Conservation (phyloP, 92 coral and sea anemone genomes). For the Actinostola sp. region DNA sequence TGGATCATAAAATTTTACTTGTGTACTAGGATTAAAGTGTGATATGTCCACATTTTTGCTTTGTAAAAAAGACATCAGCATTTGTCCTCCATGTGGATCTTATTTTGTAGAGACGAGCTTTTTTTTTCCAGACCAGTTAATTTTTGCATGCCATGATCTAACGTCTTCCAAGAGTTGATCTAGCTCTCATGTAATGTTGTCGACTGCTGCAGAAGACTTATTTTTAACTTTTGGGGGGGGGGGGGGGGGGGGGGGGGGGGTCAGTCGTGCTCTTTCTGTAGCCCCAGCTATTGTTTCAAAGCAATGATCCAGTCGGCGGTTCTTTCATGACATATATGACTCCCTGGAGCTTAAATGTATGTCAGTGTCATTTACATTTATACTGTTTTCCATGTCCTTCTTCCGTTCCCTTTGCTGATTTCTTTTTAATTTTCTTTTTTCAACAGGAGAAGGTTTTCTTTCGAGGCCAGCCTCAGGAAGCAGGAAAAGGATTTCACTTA, state of each 20-base stretch:
- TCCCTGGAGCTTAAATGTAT: conserved; percentile 37
- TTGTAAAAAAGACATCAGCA: background rate
- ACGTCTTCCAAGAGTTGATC: conserved; percentile 8
- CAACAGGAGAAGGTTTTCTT: conserved; percentile 36
- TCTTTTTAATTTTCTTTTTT: too few species aligned
- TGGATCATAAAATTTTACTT: too few species aligned
- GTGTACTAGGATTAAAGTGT: too few species aligned
- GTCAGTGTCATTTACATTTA: conserved; percentile 17
- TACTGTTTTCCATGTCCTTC: background rate
- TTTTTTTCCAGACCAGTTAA: conserved; percentile 27
- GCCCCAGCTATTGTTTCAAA: conserved; percentile 33
- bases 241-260: too few species aligned
- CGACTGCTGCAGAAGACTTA: background rate
- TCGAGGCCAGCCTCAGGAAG: conserved; percentile 30
- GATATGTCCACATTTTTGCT: too few species aligned
- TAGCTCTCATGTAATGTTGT: background rate
- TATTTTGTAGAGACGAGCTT: conserved; percentile 18
- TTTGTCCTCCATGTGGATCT: background rate
- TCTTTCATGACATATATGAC: too few species aligned
- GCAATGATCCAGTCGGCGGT: conserved; percentile 21
- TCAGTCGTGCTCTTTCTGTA: conserved; percentile 11
- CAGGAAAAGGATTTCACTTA: background rate
- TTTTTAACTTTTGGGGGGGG: conserved; percentile 1
- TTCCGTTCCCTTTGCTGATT: conserved; percentile 31
- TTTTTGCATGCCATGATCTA: background rate